A percentile compares a stretch with the other conserved stretches of the same genome.
phyloP scores from a whole-genome alignment of 53 echinoderm and acorn worm species.

The Echinarachnius parma region DNA sequence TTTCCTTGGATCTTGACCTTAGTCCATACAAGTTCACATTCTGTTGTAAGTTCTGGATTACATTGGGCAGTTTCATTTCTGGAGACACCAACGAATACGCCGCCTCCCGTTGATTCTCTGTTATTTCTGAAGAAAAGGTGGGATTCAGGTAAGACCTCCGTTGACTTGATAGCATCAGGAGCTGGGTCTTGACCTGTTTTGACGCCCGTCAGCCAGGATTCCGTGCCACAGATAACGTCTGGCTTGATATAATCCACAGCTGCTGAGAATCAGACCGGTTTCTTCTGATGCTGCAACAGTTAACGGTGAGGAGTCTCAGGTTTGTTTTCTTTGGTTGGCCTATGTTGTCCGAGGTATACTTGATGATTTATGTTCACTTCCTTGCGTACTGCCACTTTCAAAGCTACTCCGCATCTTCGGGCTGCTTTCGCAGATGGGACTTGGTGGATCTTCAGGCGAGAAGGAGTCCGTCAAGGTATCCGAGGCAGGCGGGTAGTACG shows the following conservation, averaged over 20 bases:
- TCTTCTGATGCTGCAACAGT: constrained; percentile 32
- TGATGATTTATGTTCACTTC: no score
- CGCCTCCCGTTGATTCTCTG: constrained; percentile 18
- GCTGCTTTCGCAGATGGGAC: constrained; percentile 13
- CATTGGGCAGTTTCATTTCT: neutral
- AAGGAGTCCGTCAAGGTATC: constrained; percentile 18
- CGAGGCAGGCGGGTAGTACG: neutral
- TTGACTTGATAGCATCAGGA: constrained; percentile 9
- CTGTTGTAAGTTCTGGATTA: constrained; percentile 9
- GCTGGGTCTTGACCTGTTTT: constrained; percentile 7
- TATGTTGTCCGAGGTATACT: neutral
- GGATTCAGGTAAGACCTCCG: constrained; percentile 22
- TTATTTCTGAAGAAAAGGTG: constrained; percentile 26
- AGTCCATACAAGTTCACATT: constrained; percentile 23
- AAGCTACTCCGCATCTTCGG: constrained; percentile 1
- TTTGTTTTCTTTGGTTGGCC: constrained; percentile 12
- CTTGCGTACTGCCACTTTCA: neutral
- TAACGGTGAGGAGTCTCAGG: constrained; percentile 17
- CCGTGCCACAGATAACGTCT: constrained; percentile 29
- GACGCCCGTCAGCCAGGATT: constrained; percentile 17
- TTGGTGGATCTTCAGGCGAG: constrained; percentile 2
- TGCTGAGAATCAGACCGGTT: constrained; percentile 16
- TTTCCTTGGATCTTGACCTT: constrained; percentile 22
- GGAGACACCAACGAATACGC: constrained; percentile 9
- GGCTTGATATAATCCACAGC: constrained; percentile 27